Percentiles rank a stretch among this genome's conserved stretches.
These are phyloP conservation scores for Panurus biarmicus DNA, from an alignment of 2,113 vertebrate species.

Conservation along the genomic window DNA sequence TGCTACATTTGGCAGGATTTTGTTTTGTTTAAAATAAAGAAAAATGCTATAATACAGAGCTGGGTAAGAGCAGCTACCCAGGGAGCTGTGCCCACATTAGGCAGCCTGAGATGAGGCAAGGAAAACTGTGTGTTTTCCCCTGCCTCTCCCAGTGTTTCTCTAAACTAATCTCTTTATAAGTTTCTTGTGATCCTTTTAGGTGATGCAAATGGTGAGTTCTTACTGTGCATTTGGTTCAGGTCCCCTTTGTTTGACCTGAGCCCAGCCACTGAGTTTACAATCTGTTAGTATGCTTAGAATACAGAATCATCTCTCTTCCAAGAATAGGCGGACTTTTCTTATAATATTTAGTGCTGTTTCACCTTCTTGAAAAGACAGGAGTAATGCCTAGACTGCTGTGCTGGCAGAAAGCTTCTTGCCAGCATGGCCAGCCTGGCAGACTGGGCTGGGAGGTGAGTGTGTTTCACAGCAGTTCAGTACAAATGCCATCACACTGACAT, in stretches of 20 bases:
- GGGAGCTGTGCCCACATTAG: not conserved
- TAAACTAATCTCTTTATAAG: not conserved
- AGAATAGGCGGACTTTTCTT: not conserved
- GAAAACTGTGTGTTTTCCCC: not conserved
- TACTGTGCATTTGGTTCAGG: not conserved
- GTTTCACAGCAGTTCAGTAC: not conserved
- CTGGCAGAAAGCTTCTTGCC: not conserved
- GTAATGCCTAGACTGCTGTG: not conserved
- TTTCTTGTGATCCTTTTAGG: not conserved
- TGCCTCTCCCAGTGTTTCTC: not conserved
- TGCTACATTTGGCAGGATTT: not conserved
- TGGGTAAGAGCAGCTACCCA: not conserved
- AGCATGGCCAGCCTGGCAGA: rapidly evolving
- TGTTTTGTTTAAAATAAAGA: not conserved
- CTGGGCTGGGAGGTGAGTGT: not conserved
- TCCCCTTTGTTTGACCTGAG: not conserved
- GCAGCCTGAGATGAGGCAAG: not conserved
- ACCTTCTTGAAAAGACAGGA: not conserved
- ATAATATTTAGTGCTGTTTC: not conserved
- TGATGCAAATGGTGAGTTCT: not conserved
- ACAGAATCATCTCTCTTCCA: not conserved
- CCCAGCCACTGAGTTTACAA: not conserved
- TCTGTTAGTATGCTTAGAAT: not conserved
- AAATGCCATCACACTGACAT: not conserved
- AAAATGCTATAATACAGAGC: not conserved